Evolutionary conservation across 2,888 invertebrate genomes (phyloP), one percentile per base, ranked within the genome.

Genomic region (Drosophila siamana): DNA sequence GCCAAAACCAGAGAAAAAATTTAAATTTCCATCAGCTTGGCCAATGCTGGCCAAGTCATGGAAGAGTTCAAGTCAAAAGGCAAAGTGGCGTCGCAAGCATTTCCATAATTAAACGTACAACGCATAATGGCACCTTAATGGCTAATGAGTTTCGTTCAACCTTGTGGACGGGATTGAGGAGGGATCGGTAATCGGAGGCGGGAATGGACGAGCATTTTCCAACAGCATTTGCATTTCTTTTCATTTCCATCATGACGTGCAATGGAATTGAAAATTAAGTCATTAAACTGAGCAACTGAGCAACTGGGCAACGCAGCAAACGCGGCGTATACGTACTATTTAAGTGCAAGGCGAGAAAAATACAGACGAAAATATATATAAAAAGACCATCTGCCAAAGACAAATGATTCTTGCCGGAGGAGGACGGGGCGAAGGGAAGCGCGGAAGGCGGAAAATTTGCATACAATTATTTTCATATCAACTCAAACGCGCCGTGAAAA

Each of bases 211-310:
- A 48, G 40, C 47, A 69, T 51, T 55, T 55, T 62, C 65, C 63
- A 73, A 70, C 74, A 72, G 64, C 68, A 88, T 88, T 86, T 84
- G 74, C 86, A 86, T 86, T 70, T 73, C 52, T 71, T 69, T 60
- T 60, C 76, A 69, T 72, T 69, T 63, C 67, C 43, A 69, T 57
- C 54, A 63, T 74, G 77, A 67, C 59, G 69, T 54, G 74, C 80
- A 82, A 88, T 78, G 78, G 77, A 87, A 87, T 88, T 89, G 82
- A 88, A 88, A 88, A 86, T 88, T 81, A 84, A 88, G 85, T 87
- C 86, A 88, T 86, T 88, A 87, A 83, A 73, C 72, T 65, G 61
- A 51, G 52, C 50, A 83, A 73, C 72, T 65, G 61, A 51, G 52
- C 50, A 66, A 43, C 43, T 61, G 46, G 60, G 9, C 66, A 59